Evolutionary conservation across 2,888 invertebrate genomes (phyloP).

Genomic region (Melipona bicolor): DNA sequence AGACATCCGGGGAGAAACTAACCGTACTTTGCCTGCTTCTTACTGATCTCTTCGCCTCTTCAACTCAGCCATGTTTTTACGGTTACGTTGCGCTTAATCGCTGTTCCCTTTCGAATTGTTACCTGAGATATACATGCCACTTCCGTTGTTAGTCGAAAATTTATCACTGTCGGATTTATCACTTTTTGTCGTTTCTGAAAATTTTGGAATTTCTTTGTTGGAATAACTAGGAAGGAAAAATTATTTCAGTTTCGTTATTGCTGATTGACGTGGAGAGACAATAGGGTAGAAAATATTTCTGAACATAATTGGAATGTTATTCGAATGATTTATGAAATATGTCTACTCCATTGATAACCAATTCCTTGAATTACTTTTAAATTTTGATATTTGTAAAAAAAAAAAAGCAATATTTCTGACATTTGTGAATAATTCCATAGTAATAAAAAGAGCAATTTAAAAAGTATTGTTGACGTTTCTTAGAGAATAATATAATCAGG

Average conservation of each 20-base stretch:
- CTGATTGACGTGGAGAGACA: background rate
- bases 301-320: background rate
- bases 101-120: constrained; percentile 11
- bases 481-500: background rate
- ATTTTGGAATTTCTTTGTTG: background rate
- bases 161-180: background rate
- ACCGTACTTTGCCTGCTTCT: constrained; percentile 79
- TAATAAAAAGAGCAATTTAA: background rate
- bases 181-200: background rate
- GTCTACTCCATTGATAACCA: background rate
- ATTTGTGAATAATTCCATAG: background rate
- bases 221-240: background rate
- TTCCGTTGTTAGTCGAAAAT: background rate
- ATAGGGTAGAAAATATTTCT: background rate
- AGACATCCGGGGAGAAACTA: constrained; percentile 83
- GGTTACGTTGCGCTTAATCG: constrained; percentile 71
- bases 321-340: background rate
- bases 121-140: background rate
- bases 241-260: background rate
- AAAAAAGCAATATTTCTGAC: background rate
- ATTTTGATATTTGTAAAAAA: background rate
- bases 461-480: background rate
- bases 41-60: constrained; percentile 47
- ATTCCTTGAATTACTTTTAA: background rate
- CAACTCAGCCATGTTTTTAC: constrained; percentile 64